Conservation (phyloP, 1,140 invertebrate genomes). For the Dinoponera quadriceps region DNA sequence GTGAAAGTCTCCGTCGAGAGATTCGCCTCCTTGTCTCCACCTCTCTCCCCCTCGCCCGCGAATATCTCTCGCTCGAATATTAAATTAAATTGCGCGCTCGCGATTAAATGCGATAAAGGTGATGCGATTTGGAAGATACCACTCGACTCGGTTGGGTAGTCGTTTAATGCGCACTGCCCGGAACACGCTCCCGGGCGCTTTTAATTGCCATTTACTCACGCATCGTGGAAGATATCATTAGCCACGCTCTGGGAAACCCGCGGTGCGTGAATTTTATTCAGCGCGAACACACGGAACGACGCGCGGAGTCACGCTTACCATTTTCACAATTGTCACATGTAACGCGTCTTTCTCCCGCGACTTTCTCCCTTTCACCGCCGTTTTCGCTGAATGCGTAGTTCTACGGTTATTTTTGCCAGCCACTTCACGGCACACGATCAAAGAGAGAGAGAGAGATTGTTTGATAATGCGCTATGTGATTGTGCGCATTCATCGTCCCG, state of each 20-base stretch:
- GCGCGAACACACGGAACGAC: neutral
- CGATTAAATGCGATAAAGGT: conserved; percentile 14
- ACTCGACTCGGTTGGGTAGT: too few species aligned
- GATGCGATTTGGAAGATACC: conserved; percentile 8
- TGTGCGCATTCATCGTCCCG: too few species aligned
- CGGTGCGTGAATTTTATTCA: conserved; percentile 38
- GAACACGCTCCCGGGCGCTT: conserved; percentile 6
- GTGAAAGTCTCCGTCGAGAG: conserved; percentile 16
- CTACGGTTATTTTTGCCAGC: neutral
- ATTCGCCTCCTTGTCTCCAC: neutral
- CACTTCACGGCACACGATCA: too few species aligned
- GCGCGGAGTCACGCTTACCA: neutral
- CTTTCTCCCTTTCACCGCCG: conserved; percentile 55
- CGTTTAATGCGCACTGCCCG: conserved; percentile 28
- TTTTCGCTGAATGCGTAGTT: conserved; percentile 24
- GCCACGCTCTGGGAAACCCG: conserved; percentile 7
- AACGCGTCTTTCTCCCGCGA: conserved; percentile 30
- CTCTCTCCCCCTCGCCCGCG: neutral
- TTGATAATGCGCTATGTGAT: too few species aligned
- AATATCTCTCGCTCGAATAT: conserved; percentile 4
- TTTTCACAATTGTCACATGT: conserved; percentile 40
- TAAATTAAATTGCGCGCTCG: conserved; percentile 9
- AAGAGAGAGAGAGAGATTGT: too few species aligned
- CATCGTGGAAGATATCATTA: conserved; percentile 1
- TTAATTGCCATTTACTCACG: conserved; percentile 45